Conservation (phyloP, 35 echinoderm and acorn worm genomes). For the Hemicentrotus pulcherrimus region DNA sequence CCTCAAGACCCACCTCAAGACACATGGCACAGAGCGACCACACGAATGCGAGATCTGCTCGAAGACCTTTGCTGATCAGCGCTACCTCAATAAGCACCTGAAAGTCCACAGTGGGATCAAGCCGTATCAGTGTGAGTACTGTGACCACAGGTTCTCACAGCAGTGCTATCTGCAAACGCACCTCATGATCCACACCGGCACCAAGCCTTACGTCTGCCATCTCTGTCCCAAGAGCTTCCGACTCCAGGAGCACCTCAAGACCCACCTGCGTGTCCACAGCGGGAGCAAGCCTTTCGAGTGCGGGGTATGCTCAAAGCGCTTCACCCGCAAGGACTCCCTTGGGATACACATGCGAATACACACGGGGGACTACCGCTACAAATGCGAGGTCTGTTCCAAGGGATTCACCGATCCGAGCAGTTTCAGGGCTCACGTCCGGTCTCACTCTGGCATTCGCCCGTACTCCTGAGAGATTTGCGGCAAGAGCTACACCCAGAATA, state of each 20-base stretch:
- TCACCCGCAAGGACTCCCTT: conserved; percentile 56
- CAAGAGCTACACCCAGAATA: conserved; percentile 57
- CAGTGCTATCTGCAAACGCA: conserved; percentile 42
- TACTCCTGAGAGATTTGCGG: conserved; percentile 55
- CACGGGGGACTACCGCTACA: conserved; percentile 56
- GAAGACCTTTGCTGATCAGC: conserved; percentile 34
- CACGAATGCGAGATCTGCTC: conserved; percentile 33
- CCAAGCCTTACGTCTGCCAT: conserved; percentile 41
- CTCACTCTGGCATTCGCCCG: conserved; percentile 57
- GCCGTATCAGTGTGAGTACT: conserved; percentile 52
- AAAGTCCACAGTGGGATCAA: conserved; percentile 46
- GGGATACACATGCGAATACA: conserved; percentile 59
- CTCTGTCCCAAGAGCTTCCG: conserved; percentile 52
- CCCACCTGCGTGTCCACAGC: conserved; percentile 47
- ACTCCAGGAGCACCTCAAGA: conserved; percentile 6
- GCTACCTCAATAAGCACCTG: conserved; percentile 27
- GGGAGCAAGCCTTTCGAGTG: conserved; percentile 59
- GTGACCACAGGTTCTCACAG: conserved; percentile 41
- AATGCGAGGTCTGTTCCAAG: conserved; percentile 60
- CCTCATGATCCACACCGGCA: conserved; percentile 28
- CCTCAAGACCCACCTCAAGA: conserved; percentile 17
- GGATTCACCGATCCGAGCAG: conserved; percentile 55
- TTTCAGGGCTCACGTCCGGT: conserved; percentile 55
- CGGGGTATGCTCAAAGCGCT: conserved; percentile 49
- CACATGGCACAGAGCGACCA: conserved; percentile 42